phyloP scores from a whole-genome alignment of 1,140 invertebrate genomes.

The Halesus radiatus region DNA sequence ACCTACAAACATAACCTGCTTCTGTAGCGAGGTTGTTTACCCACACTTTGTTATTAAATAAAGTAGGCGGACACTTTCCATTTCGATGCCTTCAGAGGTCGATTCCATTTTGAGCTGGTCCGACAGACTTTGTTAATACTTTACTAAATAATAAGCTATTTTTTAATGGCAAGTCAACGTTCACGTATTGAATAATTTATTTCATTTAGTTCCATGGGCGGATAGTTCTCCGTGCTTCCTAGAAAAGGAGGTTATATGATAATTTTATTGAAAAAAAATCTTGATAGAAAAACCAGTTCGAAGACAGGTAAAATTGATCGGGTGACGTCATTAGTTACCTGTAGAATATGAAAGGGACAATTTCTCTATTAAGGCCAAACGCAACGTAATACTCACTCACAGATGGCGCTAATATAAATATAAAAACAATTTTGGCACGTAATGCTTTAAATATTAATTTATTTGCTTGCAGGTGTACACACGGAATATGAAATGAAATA shows the following conservation, averaged over 20 bases:
- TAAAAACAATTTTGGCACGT: no score
- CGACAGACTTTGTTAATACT: not conserved
- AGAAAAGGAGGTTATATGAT: not conserved
- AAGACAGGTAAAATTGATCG: no score
- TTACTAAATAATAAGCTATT: not conserved
- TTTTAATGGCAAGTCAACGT: not conserved
- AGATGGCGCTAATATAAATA: no score
- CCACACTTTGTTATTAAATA: constrained; percentile 1
- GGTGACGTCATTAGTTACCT: no score
- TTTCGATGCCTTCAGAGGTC: constrained; percentile 22
- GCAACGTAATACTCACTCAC: no score
- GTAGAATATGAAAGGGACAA: no score
- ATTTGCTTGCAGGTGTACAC: no score
- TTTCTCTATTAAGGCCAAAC: no score
- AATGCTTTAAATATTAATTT: no score
- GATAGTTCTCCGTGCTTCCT: not conserved
- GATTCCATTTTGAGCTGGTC: not conserved
- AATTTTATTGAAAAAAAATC: not conserved
- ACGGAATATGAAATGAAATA: no score
- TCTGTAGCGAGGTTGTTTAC: constrained; percentile 26
- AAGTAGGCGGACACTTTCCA: constrained; percentile 31
- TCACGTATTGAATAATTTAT: not conserved
- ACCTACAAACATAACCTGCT: not conserved
- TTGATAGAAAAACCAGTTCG: not conserved
- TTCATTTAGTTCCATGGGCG: not conserved